Evolutionary conservation across 2,888 invertebrate genomes (phyloP).

Genomic region (Nipponacmea schrenckii): DNA sequence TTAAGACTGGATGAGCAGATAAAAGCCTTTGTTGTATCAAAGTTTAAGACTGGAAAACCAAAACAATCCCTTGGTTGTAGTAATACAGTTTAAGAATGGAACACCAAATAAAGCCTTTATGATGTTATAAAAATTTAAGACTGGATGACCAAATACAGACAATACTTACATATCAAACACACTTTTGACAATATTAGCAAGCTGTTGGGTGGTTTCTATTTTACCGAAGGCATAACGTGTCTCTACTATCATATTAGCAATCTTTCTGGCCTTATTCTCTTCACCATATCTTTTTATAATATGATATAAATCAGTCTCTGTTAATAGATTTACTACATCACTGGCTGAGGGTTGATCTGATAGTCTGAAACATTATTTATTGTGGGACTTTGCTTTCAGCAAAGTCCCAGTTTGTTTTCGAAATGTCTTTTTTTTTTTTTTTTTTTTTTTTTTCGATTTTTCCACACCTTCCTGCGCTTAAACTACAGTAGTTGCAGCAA

Average conservation of each 20-base stretch:
- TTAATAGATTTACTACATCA: conserved; percentile 83
- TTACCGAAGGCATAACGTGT: conserved; percentile 80
- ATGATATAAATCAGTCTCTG: conserved; percentile 81
- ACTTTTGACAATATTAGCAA: conserved; percentile 78
- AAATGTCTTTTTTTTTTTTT: no score
- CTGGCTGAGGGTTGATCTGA: conserved; percentile 83
- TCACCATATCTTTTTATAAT: conserved; percentile 93
- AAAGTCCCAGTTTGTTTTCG: no score
- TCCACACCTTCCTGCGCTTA: no score
- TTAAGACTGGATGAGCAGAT: no score
- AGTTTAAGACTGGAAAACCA: no score
- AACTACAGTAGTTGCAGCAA: no score
- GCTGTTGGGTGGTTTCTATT: conserved; percentile 84
- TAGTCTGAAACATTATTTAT: conserved; percentile 56
- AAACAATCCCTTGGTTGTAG: no score
- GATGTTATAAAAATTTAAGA: background rate
- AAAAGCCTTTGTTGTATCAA: no score
- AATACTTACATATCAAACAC: conserved; percentile 48
- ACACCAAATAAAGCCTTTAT: no score
- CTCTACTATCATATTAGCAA: conserved; percentile 88
- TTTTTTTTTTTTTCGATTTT: no score
- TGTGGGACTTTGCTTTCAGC: no score
- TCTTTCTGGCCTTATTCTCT: conserved; percentile 84
- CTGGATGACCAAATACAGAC: background rate
- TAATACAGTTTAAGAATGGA: no score